Conservation (phyloP, 2,797 vertebrate genomes). For the Astyanax mexicanus region DNA sequence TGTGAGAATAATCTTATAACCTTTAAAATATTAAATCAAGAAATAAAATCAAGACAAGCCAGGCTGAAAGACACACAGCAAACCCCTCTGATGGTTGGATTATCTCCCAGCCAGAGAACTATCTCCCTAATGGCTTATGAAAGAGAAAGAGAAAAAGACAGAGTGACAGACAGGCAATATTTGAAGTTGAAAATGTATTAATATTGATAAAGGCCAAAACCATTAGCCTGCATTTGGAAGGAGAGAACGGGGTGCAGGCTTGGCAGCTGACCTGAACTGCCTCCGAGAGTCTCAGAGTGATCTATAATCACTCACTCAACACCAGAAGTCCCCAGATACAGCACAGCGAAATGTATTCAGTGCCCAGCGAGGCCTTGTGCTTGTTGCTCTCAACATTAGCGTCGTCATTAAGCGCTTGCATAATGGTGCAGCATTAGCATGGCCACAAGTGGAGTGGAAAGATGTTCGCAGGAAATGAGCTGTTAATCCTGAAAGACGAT, state of each 20-base stretch:
- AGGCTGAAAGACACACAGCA: too few species aligned
- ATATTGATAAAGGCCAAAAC: not conserved
- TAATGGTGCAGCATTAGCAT: constrained; percentile 26
- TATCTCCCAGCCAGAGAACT: not conserved
- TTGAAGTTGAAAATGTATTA: constrained; percentile 8
- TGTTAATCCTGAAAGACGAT: constrained; percentile 31
- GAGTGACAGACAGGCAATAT: not conserved
- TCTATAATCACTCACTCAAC: constrained; percentile 13
- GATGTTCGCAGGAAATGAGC: constrained; percentile 20
- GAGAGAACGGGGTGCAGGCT: too few species aligned
- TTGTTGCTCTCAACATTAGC: constrained; percentile 27
- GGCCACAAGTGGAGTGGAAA: constrained; percentile 17
- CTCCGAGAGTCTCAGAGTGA: not conserved
- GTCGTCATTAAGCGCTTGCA: constrained; percentile 16
- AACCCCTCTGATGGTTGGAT: too few species aligned
- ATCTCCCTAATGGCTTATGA: constrained; percentile 21
- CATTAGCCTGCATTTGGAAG: not conserved
- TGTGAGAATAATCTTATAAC: too few species aligned
- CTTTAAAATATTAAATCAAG: not conserved
- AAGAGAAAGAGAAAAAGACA: not conserved
- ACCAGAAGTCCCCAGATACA: not conserved
- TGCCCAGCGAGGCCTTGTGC: not conserved
- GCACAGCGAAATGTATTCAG: constrained; percentile 14
- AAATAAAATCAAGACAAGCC: too few species aligned
- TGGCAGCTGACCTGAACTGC: constrained; percentile 21